phyloP scores from a whole-genome alignment of 2,113 vertebrate species.

The Sisor rabdophorus region DNA sequence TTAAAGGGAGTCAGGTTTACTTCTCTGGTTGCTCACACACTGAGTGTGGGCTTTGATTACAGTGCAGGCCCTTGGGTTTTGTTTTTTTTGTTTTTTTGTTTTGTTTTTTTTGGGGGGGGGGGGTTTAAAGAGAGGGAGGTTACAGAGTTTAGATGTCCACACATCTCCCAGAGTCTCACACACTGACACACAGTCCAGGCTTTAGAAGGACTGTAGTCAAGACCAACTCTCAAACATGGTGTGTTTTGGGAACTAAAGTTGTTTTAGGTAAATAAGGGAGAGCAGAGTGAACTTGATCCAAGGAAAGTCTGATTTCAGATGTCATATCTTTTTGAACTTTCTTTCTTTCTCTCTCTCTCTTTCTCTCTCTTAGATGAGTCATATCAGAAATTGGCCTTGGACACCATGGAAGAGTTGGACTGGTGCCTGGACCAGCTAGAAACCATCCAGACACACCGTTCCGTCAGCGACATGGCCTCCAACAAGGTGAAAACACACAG shows the following conservation, averaged over 20 bases:
- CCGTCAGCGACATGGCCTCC: slow-evolving; percentile 53
- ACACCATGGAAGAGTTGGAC: slow-evolving; percentile 53
- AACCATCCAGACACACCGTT: slow-evolving; percentile 53
- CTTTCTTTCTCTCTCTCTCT: not conserved
- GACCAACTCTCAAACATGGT: not conserved
- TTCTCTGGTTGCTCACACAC: slow-evolving; percentile 44
- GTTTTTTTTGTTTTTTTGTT: too few relatives aligned
- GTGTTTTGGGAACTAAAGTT: not conserved
- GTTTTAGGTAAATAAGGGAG: not conserved
- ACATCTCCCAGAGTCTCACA: not conserved
- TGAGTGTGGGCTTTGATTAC: slow-evolving; percentile 42
- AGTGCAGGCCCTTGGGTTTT: slow-evolving; percentile 3
- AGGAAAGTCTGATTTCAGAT: too few relatives aligned
- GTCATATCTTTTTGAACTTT: not conserved
- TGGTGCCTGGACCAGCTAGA: slow-evolving; percentile 55
- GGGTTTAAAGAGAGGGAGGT: slow-evolving; percentile 29
- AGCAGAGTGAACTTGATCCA: not conserved
- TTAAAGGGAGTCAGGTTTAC: slow-evolving; percentile 49
- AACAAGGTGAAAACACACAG: slow-evolving; percentile 41
- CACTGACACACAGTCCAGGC: not conserved
- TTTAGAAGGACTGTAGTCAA: not conserved
- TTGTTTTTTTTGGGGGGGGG: slow-evolving; percentile 23
- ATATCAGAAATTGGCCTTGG: slow-evolving; percentile 49
- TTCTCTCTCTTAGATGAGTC: slow-evolving; percentile 43
- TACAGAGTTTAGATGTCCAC: not conserved